Base-by-base conservation (phyloP, 2,888 invertebrate genomes). In the Nyleta sp. region DNA sequence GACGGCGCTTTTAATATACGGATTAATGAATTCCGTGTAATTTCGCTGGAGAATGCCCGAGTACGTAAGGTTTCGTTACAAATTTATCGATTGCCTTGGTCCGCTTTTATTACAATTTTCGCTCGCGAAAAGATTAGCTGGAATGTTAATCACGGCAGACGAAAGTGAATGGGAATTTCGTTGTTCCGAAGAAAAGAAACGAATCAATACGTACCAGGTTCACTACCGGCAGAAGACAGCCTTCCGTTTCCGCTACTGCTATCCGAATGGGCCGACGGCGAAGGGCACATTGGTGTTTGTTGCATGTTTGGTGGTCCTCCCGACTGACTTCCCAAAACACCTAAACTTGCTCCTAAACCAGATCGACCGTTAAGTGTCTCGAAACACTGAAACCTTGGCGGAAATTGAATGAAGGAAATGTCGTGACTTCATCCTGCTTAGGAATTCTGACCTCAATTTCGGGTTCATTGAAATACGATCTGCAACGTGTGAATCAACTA, bases 251-350 rank as follows among this genome's bases (percentile, higher is more conserved):
- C 93, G 28, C 96, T 96, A 20, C 96, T 96, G 86, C 96, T 96
- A 91, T 97, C 97, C 48, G 96, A 96, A 90, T 96, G 96, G 17
- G 95, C 95, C 38, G 96, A 96, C 1, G 96, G 96, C 50, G 96
- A 96, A 13, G 96, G 95, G 83, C 96, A 95, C 92, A 94, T 92
- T 17, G 94, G 94, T 88, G 93, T 93, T 78, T 93, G 91, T 88
- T 90, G 90, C 81, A 91, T 89, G 85, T 90, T 91, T 82, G 90
- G 90, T 52, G 90, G 89, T 85, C 90, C 91, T 84, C 89, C 90
- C 72, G 89, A 83, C 82, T 89, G 90, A 81, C 88, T 87, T 83
- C 89, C 89, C 82, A 90, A 87, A 71, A 89, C 88, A 75, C 91
- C 90, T 78, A 90, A 86, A 62, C 90, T 88, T 78, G 89, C 87